phyloP scores from a whole-genome alignment of 2,113 vertebrate genomes.

The Orientallactaga bullata region DNA sequence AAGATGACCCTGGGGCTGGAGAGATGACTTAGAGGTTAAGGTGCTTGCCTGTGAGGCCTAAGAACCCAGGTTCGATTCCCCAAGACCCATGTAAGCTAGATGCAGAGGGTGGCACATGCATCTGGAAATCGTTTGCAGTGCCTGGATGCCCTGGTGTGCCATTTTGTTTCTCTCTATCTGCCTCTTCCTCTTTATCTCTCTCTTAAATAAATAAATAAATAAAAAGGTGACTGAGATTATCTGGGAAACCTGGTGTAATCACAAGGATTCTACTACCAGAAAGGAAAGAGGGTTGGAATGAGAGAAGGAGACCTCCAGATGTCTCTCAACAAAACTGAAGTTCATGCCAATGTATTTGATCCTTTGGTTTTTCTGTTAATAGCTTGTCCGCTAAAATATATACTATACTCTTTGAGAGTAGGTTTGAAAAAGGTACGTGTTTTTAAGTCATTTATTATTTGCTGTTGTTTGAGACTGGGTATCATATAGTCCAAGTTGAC shows the following conservation, averaged over 20 bases:
- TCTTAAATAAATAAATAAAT: no score
- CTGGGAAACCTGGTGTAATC: background rate
- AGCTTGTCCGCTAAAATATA: background rate
- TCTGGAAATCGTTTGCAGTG: no score
- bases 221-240: background rate
- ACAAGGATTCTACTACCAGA: background rate
- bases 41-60: no score
- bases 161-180: no score
- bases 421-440: background rate
- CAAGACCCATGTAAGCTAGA: no score
- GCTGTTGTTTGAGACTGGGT: no score
- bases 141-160: no score
- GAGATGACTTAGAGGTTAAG: background rate
- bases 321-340: background rate
- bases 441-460: background rate
- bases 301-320: background rate
- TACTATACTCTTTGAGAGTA: background rate
- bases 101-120: no score
- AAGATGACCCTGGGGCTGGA: background rate
- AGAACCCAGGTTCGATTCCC: no score
- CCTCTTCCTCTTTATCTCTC: no score
- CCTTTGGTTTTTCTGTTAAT: constrained; percentile 35
- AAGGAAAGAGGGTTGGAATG: background rate
- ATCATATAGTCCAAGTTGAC: no score
- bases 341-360: background rate